These are phyloP conservation scores for Camponotus floridanus DNA, from an alignment of 1,140 invertebrate species.

Conservation along the genomic window DNA sequence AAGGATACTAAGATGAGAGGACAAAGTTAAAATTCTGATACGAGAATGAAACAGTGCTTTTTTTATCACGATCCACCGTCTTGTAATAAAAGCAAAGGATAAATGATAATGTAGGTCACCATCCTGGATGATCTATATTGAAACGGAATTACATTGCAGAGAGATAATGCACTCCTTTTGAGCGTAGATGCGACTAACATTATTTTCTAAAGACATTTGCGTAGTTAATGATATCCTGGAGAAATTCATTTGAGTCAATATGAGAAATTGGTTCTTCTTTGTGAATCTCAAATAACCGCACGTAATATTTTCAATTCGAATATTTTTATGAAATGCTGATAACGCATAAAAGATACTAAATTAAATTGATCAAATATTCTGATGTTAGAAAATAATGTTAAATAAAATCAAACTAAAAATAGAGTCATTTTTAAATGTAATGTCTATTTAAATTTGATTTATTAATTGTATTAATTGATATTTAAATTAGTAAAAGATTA, in stretches of 20 bases:
- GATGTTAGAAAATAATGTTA: neutral
- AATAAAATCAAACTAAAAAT: no score
- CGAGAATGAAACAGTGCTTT: slow-evolving; percentile 65
- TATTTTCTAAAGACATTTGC: slow-evolving; percentile 71
- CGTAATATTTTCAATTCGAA: neutral
- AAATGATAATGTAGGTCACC: slow-evolving; percentile 35
- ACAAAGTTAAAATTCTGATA: slow-evolving; percentile 62
- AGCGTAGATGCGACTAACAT: slow-evolving; percentile 37
- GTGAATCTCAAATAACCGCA: slow-evolving; percentile 1
- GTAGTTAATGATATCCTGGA: slow-evolving; percentile 65
- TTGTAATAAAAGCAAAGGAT: slow-evolving; percentile 72
- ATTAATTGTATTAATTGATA: neutral
- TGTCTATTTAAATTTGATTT: neutral
- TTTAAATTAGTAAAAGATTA: neutral
- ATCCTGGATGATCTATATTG: slow-evolving; percentile 73
- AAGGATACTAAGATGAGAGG: slow-evolving; percentile 24
- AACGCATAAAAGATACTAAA: neutral
- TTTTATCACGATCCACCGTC: slow-evolving; percentile 69
- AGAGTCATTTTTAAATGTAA: neutral
- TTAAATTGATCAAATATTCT: neutral
- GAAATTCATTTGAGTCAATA: slow-evolving; percentile 47
- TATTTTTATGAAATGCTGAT: neutral
- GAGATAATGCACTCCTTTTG: slow-evolving; percentile 71
- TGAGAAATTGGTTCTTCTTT: slow-evolving; percentile 38
- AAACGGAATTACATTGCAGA: slow-evolving; percentile 71